Evolutionary conservation across 2,113 vertebrate genomes (phyloP).

Genomic region (Sporophila hypoxantha): DNA sequence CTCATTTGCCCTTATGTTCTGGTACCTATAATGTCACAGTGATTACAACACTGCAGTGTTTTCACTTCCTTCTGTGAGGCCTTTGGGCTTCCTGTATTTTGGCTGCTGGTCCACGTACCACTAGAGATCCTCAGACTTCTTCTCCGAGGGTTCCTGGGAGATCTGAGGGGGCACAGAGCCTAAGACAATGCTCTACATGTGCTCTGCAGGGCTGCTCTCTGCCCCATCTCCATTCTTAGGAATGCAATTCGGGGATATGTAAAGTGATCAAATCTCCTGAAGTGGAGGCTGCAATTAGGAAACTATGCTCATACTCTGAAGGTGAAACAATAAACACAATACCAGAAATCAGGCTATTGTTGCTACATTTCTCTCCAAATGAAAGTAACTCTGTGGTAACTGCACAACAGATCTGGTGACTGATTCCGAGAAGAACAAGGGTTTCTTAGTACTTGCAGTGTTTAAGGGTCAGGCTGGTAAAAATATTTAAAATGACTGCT

Average conservation of each 20-base stretch:
- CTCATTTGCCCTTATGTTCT: neutral
- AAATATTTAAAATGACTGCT: neutral
- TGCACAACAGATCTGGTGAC: neutral
- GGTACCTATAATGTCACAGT: neutral
- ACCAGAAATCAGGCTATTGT: neutral
- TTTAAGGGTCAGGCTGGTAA: neutral
- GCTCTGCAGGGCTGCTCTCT: neutral
- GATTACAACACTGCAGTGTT: slow-evolving; percentile 34
- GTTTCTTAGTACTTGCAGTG: neutral
- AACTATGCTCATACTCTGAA: neutral
- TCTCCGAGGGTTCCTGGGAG: neutral
- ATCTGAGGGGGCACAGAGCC: neutral
- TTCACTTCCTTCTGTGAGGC: slow-evolving; percentile 34
- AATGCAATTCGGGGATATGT: neutral
- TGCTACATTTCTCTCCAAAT: neutral
- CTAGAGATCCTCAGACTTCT: neutral
- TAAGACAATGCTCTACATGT: neutral
- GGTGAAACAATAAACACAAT: neutral
- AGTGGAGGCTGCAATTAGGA: neutral
- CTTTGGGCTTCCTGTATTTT: slow-evolving; percentile 26
- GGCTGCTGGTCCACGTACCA: neutral
- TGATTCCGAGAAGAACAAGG: neutral
- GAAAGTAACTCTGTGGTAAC: neutral
- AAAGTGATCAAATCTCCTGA: neutral
- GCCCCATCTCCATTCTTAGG: neutral